A percentile compares a stretch with the other conserved stretches of the same genome.
phyloP scores from a whole-genome alignment of 2,113 vertebrate genomes.

The Pyxicephalus adspersus region DNA sequence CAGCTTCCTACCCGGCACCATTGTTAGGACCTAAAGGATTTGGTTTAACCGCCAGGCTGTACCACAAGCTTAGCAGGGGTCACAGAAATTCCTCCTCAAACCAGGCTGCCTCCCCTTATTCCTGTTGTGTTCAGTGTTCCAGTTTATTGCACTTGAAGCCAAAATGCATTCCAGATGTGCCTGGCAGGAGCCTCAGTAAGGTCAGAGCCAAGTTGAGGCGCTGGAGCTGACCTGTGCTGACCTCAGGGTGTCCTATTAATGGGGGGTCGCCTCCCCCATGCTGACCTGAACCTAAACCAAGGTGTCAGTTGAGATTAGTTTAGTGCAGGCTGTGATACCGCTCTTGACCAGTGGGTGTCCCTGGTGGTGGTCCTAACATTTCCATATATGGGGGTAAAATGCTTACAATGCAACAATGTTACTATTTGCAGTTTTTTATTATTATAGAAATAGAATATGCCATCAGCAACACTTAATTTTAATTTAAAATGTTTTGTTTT shows the following conservation, averaged over 20 bases:
- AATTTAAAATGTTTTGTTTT: too few species aligned
- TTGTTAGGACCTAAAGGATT: constrained; percentile 49
- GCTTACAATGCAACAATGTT: too few species aligned
- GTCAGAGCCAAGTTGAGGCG: constrained; percentile 68
- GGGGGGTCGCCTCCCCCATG: constrained; percentile 51
- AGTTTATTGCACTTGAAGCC: constrained; percentile 69
- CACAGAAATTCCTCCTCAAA: constrained; percentile 59
- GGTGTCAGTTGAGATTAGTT: constrained; percentile 60
- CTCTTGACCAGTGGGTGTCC: constrained; percentile 37
- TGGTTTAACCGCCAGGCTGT: constrained; percentile 59
- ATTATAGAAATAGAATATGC: too few species aligned
- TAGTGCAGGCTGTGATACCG: neutral
- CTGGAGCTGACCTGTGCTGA: constrained; percentile 63
- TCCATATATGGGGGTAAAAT: too few species aligned
- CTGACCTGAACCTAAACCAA: constrained; percentile 3
- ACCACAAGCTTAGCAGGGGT: constrained; percentile 60
- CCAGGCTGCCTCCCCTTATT: constrained; percentile 44
- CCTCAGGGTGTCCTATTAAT: constrained; percentile 60
- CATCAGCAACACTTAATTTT: too few species aligned
- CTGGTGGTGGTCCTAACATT: neutral
- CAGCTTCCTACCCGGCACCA: constrained; percentile 14
- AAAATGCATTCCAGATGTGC: constrained; percentile 74
- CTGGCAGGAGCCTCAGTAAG: constrained; percentile 63
- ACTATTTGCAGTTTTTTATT: too few species aligned
- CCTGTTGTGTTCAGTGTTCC: constrained; percentile 64